Evolutionary conservation across 2,888 invertebrate species (phyloP).

Genomic region (Hypomecis atomaria): DNA sequence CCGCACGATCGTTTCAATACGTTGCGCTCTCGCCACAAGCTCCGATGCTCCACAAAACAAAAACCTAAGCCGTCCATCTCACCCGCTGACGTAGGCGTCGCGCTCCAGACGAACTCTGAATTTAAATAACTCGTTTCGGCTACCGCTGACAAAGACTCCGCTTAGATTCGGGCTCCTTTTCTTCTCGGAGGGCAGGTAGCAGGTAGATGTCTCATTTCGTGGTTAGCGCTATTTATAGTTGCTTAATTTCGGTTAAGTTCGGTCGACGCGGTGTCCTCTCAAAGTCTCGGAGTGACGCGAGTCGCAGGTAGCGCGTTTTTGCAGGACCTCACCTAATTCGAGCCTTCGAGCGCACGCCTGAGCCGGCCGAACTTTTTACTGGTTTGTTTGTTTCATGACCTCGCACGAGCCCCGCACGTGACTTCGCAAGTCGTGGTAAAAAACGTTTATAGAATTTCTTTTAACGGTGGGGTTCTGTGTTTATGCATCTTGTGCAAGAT

Average conservation of each 20-base stretch:
- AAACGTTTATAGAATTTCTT: conserved; percentile 28
- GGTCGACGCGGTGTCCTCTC: conserved; percentile 55
- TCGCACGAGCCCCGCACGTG: conserved; percentile 65
- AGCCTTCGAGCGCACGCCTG: conserved; percentile 39
- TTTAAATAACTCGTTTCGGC: conserved; percentile 82
- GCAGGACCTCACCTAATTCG: conserved; percentile 70
- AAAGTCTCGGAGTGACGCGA: conserved; percentile 62
- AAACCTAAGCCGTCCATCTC: conserved; percentile 42
- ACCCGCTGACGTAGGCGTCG: conserved; percentile 60
- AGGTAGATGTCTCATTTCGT: conserved; percentile 30
- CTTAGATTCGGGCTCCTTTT: conserved; percentile 62
- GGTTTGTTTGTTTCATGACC: conserved; percentile 65
- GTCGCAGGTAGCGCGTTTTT: conserved; percentile 79
- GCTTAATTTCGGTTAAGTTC: conserved; percentile 56
- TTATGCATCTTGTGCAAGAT: conserved; percentile 43
- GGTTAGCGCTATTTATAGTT: conserved; percentile 30
- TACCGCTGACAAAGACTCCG: conserved; percentile 75
- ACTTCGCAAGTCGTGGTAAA: conserved; percentile 40
- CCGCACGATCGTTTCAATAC: conserved; percentile 63
- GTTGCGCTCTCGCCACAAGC: conserved; percentile 30
- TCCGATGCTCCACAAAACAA: conserved; percentile 50
- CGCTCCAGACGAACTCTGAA: conserved; percentile 63
- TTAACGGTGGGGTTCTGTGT: conserved; percentile 38
- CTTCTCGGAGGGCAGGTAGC: conserved; percentile 48
- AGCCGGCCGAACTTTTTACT: conserved; percentile 47